Evolutionary conservation across 2,113 vertebrate species (phyloP), one percentile per base, ranked within the genome.

Genomic region (Tor tambroides): DNA sequence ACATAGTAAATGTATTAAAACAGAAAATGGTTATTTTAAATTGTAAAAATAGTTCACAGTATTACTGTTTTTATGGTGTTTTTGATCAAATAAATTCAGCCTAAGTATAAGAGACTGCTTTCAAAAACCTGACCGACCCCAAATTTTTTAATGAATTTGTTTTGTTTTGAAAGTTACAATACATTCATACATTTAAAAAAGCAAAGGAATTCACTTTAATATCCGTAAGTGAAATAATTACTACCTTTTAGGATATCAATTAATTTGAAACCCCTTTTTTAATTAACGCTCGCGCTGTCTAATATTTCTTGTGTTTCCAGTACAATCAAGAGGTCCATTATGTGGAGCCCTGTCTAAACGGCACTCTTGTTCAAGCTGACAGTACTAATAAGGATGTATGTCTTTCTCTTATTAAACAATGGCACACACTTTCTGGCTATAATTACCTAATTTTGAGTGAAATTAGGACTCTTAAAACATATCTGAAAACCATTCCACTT

Each of bases 281-380:
- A 78, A 78, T 32, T 54, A 76, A 78, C 19, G 4, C 76, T 54
- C 49, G 14, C 35, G 38, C 8, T 56, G 8, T 59, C 32, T 69
- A n/a, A 83, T 83, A 51, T 51, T 5, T 82, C 6, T 43, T 81
- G 26, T 88, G 74, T 81, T 86, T 89, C 0, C 92, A 99, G 98
- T 99, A 99, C 91, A 99, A 99, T 30, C 96, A 99, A 93, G 96
- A 99, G 87, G 95, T 99, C 75, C 98, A 97, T 92, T 99, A 99
- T 0, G 98, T 99, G 87, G 98, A 99, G 89, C 97, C 98, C 0
- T 99, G 98, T 91, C 93, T 99, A 94, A 99, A 99, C 63, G 97
- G 97, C 86, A 99, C 98, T 0, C 91, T 99, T 93, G 97, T 99
- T 80, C 96, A 99, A 90, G 98, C 98, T 0, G 98, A 99, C 94